phyloP scores from a whole-genome alignment of 2,888 invertebrate genomes.

The Heteromyza rotundicornis region DNA sequence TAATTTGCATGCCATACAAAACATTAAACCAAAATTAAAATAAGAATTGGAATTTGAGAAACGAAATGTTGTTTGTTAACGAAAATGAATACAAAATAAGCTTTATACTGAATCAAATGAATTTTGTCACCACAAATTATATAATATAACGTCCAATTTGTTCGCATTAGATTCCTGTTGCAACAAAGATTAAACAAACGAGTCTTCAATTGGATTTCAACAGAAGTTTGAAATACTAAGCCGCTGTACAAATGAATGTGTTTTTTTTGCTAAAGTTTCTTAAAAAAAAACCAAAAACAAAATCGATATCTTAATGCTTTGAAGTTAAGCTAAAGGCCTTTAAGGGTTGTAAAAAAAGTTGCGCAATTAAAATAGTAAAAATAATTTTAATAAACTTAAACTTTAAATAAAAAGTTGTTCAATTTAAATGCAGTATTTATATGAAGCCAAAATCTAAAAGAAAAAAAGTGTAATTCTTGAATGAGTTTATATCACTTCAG shows the following conservation, averaged over 20 bases:
- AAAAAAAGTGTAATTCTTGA: slow-evolving; percentile 22
- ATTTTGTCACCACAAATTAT: too few species aligned
- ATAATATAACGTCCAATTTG: slow-evolving; percentile 26
- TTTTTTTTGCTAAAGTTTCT: not conserved
- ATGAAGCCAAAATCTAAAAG: slow-evolving; percentile 45
- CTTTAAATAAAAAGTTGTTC: slow-evolving; percentile 31
- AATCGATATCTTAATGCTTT: too few species aligned
- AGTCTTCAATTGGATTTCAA: not conserved
- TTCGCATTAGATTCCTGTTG: not conserved
- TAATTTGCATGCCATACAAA: not conserved
- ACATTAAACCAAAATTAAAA: not conserved
- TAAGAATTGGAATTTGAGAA: too few species aligned
- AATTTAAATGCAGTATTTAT: slow-evolving; percentile 51
- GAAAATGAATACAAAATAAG: too few species aligned
- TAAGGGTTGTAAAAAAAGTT: slow-evolving; percentile 17
- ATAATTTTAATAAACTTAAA: slow-evolving; percentile 6
- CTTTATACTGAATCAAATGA: too few species aligned
- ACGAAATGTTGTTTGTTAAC: too few species aligned
- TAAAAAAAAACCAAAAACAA: slow-evolving; percentile 5
- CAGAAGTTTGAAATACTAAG: not conserved
- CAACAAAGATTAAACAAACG: slow-evolving; percentile 1
- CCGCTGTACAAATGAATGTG: slow-evolving; percentile 14
- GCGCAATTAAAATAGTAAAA: slow-evolving; percentile 16
- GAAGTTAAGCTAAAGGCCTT: not conserved
- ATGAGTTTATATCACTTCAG: too few species aligned